A percentile compares a stretch with the other conserved stretches of the same genome.
These are phyloP conservation scores for Enteromius unitaeniatus DNA, from an alignment of 2,797 vertebrate genomes.

Conservation along the genomic window DNA sequence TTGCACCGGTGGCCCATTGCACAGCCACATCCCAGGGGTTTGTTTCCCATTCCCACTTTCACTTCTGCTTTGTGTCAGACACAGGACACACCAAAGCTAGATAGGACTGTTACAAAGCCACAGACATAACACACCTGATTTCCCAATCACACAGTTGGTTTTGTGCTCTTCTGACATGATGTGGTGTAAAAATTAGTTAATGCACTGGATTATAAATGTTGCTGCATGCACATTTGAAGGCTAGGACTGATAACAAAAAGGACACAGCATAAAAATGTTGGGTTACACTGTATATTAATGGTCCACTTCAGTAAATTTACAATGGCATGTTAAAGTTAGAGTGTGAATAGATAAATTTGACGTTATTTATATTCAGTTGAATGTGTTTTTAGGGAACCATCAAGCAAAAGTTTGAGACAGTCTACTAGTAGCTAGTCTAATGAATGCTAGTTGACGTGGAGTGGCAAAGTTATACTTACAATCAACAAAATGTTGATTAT, in stretches of 20 bases:
- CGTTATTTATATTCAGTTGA: background rate
- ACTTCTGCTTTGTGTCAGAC: conserved; percentile 59
- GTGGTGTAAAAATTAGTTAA: background rate
- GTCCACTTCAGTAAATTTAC: background rate
- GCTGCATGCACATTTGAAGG: background rate
- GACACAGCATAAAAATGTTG: background rate
- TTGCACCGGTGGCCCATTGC: conserved; percentile 61
- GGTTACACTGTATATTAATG: background rate
- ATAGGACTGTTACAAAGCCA: conserved; percentile 50
- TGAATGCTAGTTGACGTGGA: background rate
- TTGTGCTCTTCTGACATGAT: background rate
- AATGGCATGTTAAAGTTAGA: background rate
- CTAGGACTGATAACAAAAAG: background rate
- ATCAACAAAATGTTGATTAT: background rate
- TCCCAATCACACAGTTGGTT: background rate
- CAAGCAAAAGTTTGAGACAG: background rate
- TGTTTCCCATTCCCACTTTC: conserved; percentile 66
- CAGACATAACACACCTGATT: conserved; percentile 35
- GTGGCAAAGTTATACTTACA: background rate
- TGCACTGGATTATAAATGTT: background rate
- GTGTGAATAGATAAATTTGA: background rate
- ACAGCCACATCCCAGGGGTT: conserved; percentile 54
- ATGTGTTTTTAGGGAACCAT: background rate
- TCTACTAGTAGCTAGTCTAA: too few relatives aligned
- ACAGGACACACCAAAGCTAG: conserved; percentile 25